Conservation (phyloP, 1,140 invertebrate species). For the Brachionus rotundiformis region DNA sequence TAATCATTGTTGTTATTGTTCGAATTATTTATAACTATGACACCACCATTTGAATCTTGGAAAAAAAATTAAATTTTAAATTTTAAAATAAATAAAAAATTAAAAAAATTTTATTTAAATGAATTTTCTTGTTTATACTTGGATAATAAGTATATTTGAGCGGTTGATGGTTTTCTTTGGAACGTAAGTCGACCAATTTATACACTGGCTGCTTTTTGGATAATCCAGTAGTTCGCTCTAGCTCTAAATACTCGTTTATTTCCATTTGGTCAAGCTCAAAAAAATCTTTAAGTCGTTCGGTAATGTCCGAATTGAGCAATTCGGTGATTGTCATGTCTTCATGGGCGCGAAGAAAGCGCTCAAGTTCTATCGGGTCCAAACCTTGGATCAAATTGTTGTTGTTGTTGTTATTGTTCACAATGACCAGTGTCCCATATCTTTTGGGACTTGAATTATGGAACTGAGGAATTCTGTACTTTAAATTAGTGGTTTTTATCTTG, state of each 20-base stretch:
- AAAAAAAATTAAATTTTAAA: neutral
- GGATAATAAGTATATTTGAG: constrained; percentile 26
- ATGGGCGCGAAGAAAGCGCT: neutral
- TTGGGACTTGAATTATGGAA: neutral
- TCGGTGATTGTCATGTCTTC: neutral
- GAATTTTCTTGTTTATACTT: too few relatives aligned
- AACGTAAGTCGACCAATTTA: constrained; percentile 4
- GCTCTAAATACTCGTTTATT: neutral
- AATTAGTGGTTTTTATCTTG: neutral
- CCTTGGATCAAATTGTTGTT: neutral
- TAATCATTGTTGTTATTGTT: constrained; percentile 23
- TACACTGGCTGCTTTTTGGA: neutral
- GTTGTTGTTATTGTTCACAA: constrained; percentile 30
- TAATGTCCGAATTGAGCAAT: constrained; percentile 7
- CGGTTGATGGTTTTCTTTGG: neutral
- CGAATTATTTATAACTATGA: constrained; percentile 17
- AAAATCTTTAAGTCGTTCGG: neutral
- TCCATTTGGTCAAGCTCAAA: neutral
- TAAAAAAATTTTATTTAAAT: too few relatives aligned
- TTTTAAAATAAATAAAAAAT: neutral
- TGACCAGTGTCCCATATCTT: constrained; percentile 14
- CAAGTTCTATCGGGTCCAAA: neutral
- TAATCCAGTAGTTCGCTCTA: neutral
- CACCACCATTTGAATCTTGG: neutral
- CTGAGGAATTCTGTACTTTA: neutral